Conservation (phyloP, 1,140 invertebrate genomes). For the Drosophila saltans region DNA sequence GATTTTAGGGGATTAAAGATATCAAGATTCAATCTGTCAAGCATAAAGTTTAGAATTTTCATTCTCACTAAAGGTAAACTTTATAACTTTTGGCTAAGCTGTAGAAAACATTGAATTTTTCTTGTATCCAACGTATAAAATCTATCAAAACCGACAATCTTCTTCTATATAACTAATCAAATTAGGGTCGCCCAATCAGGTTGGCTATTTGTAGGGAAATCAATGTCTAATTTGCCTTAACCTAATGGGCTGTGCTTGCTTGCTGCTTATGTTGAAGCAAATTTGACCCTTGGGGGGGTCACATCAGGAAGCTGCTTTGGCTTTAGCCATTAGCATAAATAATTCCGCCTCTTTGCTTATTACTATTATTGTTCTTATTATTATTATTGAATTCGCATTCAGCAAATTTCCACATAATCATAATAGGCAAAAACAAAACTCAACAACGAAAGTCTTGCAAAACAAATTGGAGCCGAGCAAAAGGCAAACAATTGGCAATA, state of each 20-base stretch:
- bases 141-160: not conserved
- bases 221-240: constrained; percentile 17
- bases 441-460: constrained; percentile 11
- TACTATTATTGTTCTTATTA: constrained; percentile 16
- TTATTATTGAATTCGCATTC: constrained; percentile 19
- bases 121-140: not conserved
- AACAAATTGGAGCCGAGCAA: constrained; percentile 3
- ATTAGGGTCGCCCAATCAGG: constrained; percentile 12
- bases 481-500: constrained; percentile 21
- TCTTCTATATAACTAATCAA: constrained; percentile 13
- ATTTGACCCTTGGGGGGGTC: constrained; percentile 15
- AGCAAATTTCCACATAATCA: constrained; percentile 19
- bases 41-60: too few relatives aligned
- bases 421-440: constrained; percentile 3
- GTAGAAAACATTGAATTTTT: not conserved
- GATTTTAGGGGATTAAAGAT: too few relatives aligned
- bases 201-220: constrained; percentile 11
- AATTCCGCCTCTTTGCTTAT: constrained; percentile 10
- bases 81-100: not conserved
- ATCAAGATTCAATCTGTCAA: too few relatives aligned
- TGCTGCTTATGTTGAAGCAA: not conserved
- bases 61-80: too few relatives aligned
- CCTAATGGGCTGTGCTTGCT: constrained; percentile 4
- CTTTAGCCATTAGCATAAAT: constrained; percentile 21
- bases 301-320: constrained; percentile 4